These are phyloP conservation scores for Ceyx cyanopectus DNA, from an alignment of 2,113 vertebrate species.

Conservation along the genomic window DNA sequence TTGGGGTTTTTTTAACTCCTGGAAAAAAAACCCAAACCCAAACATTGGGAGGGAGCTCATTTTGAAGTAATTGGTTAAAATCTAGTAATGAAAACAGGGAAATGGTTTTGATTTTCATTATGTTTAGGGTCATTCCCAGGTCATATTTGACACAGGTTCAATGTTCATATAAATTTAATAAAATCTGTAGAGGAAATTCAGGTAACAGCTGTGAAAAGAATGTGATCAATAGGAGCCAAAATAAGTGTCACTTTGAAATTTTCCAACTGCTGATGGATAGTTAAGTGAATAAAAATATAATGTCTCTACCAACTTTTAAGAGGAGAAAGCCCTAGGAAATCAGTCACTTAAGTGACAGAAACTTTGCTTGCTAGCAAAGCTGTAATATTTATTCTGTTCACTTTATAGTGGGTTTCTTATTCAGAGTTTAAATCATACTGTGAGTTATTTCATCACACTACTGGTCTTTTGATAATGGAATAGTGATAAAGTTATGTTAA, in stretches of 20 bases:
- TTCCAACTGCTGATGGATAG: constrained; percentile 64
- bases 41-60: neutral
- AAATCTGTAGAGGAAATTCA: constrained; percentile 73
- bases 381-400: constrained; percentile 15
- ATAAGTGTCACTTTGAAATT: constrained; percentile 71
- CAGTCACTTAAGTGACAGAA: constrained; percentile 30
- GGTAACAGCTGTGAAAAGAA: constrained; percentile 71
- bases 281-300: constrained; percentile 53
- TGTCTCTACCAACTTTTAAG: constrained; percentile 51
- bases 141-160: constrained; percentile 70
- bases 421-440: neutral
- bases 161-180: constrained; percentile 79
- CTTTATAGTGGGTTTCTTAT: constrained; percentile 27
- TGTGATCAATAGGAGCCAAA: constrained; percentile 70
- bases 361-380: neutral
- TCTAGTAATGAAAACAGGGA: constrained; percentile 56
- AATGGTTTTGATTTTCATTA: constrained; percentile 75
- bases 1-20: neutral
- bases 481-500: constrained; percentile 25
- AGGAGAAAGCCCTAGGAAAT: constrained; percentile 44
- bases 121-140: constrained; percentile 66
- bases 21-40: neutral
- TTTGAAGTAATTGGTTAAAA: constrained; percentile 75
- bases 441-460: constrained; percentile 32
- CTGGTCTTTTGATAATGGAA: neutral